Evolutionary conservation across 2,888 invertebrate genomes (phyloP).

Genomic region (Craniophora ligustri): DNA sequence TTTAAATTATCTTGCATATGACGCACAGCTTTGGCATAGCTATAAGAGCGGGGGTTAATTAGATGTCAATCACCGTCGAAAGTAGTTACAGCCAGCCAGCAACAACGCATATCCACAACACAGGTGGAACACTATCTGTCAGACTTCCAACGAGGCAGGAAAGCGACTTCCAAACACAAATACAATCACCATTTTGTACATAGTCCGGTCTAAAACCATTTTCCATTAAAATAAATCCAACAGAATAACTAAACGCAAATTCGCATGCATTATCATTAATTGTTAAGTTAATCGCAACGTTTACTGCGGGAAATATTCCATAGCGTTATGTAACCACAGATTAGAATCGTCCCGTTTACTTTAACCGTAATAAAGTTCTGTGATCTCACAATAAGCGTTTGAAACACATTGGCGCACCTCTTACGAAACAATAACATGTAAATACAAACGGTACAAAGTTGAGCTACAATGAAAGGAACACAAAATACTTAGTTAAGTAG

Average conservation of each 20-base stretch:
- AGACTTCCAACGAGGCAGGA: constrained; percentile 4
- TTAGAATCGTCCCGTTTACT: constrained; percentile 34
- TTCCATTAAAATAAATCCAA: constrained; percentile 23
- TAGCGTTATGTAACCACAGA: constrained; percentile 31
- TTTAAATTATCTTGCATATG: constrained; percentile 14
- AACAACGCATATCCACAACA: constrained; percentile 24
- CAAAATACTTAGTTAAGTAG: constrained; percentile 34
- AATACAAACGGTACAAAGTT: constrained; percentile 32
- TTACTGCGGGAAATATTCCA: constrained; percentile 27
- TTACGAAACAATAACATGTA: constrained; percentile 38
- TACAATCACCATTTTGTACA: constrained; percentile 16
- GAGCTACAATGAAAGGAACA: constrained; percentile 37
- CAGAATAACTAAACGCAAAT: constrained; percentile 37
- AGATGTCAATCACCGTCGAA: constrained; percentile 43
- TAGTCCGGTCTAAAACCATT: constrained; percentile 10
- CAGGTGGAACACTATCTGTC: constrained; percentile 20
- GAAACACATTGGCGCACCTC: constrained; percentile 34
- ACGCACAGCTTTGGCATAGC: constrained; percentile 16
- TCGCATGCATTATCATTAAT: constrained; percentile 43
- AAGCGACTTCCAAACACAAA: constrained; percentile 10
- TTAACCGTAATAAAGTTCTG: constrained; percentile 31
- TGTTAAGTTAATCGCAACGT: constrained; percentile 38
- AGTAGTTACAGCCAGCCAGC: constrained; percentile 32
- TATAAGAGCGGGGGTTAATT: constrained; percentile 41
- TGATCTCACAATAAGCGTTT: constrained; percentile 39